A percentile compares a stretch with the other conserved stretches of the same genome.
Evolutionary conservation across 2,797 vertebrate genomes (phyloP).

Genomic region (Oceanodroma leucorhoa): DNA sequence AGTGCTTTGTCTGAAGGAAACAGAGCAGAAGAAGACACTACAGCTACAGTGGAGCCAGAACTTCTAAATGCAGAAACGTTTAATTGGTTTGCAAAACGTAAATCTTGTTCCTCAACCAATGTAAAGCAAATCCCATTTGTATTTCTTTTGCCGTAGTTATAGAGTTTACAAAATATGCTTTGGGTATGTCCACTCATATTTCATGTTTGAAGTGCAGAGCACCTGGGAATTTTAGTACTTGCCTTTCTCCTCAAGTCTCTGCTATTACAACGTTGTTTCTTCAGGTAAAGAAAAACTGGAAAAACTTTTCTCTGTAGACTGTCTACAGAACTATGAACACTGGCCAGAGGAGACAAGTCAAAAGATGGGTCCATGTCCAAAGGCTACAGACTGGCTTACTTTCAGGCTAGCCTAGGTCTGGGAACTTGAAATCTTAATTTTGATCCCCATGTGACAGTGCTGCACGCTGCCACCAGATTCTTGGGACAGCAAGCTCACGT

Average conservation of each 20-base stretch:
- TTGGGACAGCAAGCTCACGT: conserved; percentile 16
- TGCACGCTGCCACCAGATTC: conserved; percentile 19
- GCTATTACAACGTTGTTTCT: background rate
- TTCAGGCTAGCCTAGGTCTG: background rate
- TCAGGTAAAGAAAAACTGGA: background rate
- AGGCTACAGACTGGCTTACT: background rate
- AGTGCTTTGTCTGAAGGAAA: background rate
- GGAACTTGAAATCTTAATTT: background rate
- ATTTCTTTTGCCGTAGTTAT: background rate
- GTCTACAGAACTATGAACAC: background rate
- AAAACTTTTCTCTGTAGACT: background rate
- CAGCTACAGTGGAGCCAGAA: background rate
- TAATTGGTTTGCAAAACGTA: background rate
- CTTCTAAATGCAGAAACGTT: background rate
- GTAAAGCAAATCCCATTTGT: background rate
- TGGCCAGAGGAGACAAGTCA: background rate
- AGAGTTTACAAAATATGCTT: background rate
- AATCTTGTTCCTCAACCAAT: background rate
- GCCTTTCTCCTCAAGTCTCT: background rate
- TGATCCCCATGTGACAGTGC: background rate
- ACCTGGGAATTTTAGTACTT: background rate
- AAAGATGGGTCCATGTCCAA: background rate
- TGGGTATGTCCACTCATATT: background rate
- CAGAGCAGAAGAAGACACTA: background rate
- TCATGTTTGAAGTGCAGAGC: background rate